Evolutionary conservation across 2,888 invertebrate genomes (phyloP).

Genomic region (Leptopterna dolabrata): DNA sequence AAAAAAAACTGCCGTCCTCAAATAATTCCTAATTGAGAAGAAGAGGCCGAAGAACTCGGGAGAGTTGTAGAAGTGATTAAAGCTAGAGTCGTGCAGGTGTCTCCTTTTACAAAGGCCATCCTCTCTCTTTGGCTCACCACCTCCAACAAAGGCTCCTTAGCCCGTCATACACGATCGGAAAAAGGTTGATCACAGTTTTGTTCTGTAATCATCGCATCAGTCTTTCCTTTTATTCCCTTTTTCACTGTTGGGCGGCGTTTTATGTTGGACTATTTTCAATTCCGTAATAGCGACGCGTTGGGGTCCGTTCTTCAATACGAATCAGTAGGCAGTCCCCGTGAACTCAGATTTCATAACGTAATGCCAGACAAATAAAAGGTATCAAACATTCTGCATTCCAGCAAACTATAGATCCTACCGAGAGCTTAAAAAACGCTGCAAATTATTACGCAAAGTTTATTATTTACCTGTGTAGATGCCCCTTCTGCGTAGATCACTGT

Average conservation of each 20-base stretch:
- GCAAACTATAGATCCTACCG: no score
- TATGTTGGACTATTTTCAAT: background rate
- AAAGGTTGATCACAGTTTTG: constrained; percentile 55
- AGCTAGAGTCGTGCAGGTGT: constrained; percentile 55
- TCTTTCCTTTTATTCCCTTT: constrained; percentile 29
- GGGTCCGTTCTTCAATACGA: no score
- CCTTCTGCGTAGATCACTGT: no score
- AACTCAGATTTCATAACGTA: no score
- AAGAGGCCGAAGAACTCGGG: constrained; percentile 28
- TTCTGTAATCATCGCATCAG: constrained; percentile 54
- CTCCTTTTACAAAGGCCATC: constrained; percentile 30
- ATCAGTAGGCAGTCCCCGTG: no score
- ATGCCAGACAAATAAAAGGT: no score
- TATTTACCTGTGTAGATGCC: no score
- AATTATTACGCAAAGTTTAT: no score
- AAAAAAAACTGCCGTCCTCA: constrained; percentile 29
- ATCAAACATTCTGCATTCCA: no score
- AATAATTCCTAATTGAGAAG: constrained; percentile 57
- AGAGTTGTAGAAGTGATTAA: constrained; percentile 49
- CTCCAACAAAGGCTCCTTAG: constrained; percentile 15
- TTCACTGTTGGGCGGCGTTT: background rate
- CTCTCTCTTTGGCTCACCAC: constrained; percentile 1
- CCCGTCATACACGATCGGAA: constrained; percentile 33
- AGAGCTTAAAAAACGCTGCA: no score
- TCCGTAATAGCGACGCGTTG: background rate